These are phyloP conservation scores for Brachionichthys hirsutus DNA, from an alignment of 2,113 vertebrate genomes.

Conservation along the genomic window DNA sequence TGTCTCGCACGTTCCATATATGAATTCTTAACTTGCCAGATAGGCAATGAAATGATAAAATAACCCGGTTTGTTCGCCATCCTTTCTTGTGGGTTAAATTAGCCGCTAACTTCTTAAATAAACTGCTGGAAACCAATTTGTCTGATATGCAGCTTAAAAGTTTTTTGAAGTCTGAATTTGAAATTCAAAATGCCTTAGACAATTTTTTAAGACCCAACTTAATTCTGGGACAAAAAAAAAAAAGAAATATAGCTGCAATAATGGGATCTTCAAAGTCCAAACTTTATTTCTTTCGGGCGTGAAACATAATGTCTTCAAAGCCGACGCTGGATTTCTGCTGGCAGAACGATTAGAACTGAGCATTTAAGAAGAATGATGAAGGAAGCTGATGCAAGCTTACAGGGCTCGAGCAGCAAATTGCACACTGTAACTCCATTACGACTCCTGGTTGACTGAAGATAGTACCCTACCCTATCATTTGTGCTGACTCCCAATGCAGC, in stretches of 20 bases:
- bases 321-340: constrained; percentile 46
- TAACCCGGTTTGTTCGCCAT: neutral
- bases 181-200: too few species aligned
- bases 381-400: constrained; percentile 46
- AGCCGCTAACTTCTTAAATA: neutral
- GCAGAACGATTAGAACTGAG: constrained; percentile 48
- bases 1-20: neutral
- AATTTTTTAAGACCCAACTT: too few species aligned
- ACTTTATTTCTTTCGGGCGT: too few species aligned
- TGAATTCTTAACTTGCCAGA: neutral
- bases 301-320: constrained; percentile 58
- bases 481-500: constrained; percentile 25
- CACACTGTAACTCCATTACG: constrained; percentile 52
- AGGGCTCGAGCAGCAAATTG: constrained; percentile 44
- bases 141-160: constrained; percentile 9
- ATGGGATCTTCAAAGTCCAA: too few species aligned
- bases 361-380: constrained; percentile 48
- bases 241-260: constrained; percentile 25
- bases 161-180: too few species aligned
- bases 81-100: too few species aligned
- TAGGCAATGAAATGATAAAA: too few species aligned
- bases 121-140: constrained; percentile 11
- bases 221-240: neutral
- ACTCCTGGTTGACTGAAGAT: constrained; percentile 36
- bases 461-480: constrained; percentile 27